Conservation (phyloP, 2,113 vertebrate species). For the Tetraodon nigroviridis region DNA sequence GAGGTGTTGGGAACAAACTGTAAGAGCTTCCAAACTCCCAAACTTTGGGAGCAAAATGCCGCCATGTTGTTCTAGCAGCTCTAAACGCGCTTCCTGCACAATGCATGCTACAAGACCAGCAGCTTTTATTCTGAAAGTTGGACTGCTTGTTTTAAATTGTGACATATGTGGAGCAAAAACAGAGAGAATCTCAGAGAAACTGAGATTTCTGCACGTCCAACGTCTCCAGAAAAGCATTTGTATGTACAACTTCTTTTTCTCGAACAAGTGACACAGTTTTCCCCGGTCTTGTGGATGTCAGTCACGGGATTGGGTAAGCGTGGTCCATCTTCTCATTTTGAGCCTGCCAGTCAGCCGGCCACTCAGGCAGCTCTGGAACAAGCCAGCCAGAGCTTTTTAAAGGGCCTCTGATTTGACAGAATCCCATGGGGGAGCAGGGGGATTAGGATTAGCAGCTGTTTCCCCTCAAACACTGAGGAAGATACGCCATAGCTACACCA, state of each 20-base stretch:
- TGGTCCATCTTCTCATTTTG: constrained; percentile 54
- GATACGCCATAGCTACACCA: constrained; percentile 61
- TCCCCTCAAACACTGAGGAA: constrained; percentile 69
- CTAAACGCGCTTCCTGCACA: no score
- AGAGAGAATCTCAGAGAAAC: no score
- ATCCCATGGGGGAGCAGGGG: constrained; percentile 62
- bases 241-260: constrained; percentile 29
- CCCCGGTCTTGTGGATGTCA: constrained; percentile 40
- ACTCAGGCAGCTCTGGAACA: constrained; percentile 58
- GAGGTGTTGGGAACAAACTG: no score
- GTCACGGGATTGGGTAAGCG: constrained; percentile 47
- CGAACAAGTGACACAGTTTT: constrained; percentile 59
- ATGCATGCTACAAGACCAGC: no score
- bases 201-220: no score
- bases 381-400: constrained; percentile 68
- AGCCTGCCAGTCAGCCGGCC: constrained; percentile 63
- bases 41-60: no score
- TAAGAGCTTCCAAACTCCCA: no score
- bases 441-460: constrained; percentile 76
- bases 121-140: no score
- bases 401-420: constrained; percentile 70
- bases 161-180: no score
- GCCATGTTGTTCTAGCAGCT: no score
- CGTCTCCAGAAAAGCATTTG: neutral
- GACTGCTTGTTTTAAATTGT: no score